Evolutionary conservation across 2,797 vertebrate species (phyloP), one percentile per base, ranked within the genome.

Genomic region (Meda fulgida): DNA sequence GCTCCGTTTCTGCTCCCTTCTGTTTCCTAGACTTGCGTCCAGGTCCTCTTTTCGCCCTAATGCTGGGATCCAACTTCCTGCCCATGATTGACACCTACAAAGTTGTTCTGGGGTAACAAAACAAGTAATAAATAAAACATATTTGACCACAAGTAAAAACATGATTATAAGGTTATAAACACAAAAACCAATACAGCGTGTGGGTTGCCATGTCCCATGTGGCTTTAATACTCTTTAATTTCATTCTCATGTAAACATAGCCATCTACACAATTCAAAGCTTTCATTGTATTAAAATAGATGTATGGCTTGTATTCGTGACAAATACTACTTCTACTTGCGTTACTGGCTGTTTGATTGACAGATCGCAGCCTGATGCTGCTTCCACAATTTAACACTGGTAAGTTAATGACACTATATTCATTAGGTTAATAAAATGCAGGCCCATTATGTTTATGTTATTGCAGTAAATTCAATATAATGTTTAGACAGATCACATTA

Each of bases 1-100:
- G 91, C 89, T 99, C 98, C 0, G 95, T 96, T 91, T 99, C 98
- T 0, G 98, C 97, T 16, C 98, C 97, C 43, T 95, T 93, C 91
- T 99, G 98, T 88, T 99, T 99, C 66, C 92, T 96, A 80, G 97
- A 86, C 90, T 99, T 99, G 40, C 95, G 96, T 51, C 98, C 98
- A 0, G 97, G 98, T 2, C 98, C 98, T 48, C 96, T 94, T 87
- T 97, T 98, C 91, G 95, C 96, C 89, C 95, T 94, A 85, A 80
- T 95, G 51, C 92, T 94, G 83, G 97, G 97, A 91, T 99, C 97
- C 87, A 99, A 92, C 85, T 96, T 98, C 46, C 98, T 95, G 90
- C 98, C 98, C 98, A 99, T 99, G 89, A 87, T 86, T 91, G 82
- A 70, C 23, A 86, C 70, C 78, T 91, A 90, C 29, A 90, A 77